Conservation (phyloP, 2,888 invertebrate species). For the Smittia sp. region DNA sequence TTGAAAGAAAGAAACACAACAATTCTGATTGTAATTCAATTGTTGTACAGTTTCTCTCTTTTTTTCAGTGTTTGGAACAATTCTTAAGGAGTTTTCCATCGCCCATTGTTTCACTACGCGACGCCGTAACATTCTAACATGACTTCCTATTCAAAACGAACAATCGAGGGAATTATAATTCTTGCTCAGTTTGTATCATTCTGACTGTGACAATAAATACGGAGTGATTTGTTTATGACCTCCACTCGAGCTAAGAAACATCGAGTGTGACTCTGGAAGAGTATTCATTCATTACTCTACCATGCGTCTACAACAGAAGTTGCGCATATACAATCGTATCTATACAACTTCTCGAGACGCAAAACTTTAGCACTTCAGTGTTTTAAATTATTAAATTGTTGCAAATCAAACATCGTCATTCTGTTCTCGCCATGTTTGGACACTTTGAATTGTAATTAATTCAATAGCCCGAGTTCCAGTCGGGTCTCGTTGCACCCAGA, state of each 20-base stretch:
- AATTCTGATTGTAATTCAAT: slow-evolving; percentile 23
- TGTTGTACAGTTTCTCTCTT: slow-evolving; percentile 22
- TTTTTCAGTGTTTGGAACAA: slow-evolving; percentile 10
- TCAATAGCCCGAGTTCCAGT: background rate
- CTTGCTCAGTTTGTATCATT: background rate
- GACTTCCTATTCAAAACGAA: slow-evolving; percentile 19
- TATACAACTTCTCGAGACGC: too few species aligned
- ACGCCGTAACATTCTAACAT: slow-evolving; percentile 17
- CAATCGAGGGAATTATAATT: slow-evolving; percentile 18
- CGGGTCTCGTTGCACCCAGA: background rate
- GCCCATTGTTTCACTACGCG: background rate
- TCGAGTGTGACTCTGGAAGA: too few species aligned
- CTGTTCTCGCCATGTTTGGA: background rate
- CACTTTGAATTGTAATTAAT: background rate
- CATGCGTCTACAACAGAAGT: too few species aligned
- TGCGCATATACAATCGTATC: too few species aligned
- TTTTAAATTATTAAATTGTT: background rate
- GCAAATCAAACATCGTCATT: background rate
- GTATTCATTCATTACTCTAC: too few species aligned
- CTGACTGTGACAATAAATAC: background rate
- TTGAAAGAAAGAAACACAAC: background rate
- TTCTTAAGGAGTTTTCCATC: slow-evolving; percentile 10
- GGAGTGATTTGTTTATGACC: background rate
- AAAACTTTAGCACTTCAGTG: too few species aligned
- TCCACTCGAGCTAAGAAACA: background rate